Base-by-base conservation (phyloP, 1,140 invertebrate species). In the Euwallacea similis region DNA sequence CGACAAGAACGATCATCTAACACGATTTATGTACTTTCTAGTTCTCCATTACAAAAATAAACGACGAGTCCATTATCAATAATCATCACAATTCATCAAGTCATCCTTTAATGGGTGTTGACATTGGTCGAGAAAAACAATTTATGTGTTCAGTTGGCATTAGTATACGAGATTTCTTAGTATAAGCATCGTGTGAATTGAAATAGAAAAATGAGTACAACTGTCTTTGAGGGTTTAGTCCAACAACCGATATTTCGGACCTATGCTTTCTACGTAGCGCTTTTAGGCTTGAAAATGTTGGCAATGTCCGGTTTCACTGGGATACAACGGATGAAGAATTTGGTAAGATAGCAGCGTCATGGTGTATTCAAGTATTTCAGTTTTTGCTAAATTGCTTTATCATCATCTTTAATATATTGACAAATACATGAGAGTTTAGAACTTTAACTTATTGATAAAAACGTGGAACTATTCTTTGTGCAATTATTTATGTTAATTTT, bases 251-350 rank as follows among this genome's bases (percentile, higher is more conserved):
- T 87, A 11, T 83, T 88, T 55, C 79, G 81, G 62, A 77, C 81
- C 53, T 89, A 86, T 73, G 81, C 82, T 2, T 88, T 88, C 76
- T 89, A 87, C 83, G 75, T 82, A 11, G 82, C 80, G 43, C 74
- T 89, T n/a, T 74, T 90, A 63, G 82, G 85, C 1, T 13, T 90
- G 0, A 91, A 91, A 82, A 81, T 88, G 65, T 41, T 90, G 42
- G 13, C 76, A 0, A 88, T 91, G 88, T 74, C 81, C 7, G 2
- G 82, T 7, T 75, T 89, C 6, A 91, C 89, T 0, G 84, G 71
- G 0, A 58, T 79, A 2, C 80, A 85, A 10, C 11, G 9, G 66
- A 33, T 59, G 3, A 67, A 67, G 21, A 13, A 67, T 41, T 54
- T 11, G 15, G 66, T 67, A 67, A 67, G 66, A 16, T 7, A n/a